A percentile compares a stretch with the other conserved stretches of the same genome.
Conservation (phyloP, 2,113 vertebrate species). For the Pimephales promelas region DNA sequence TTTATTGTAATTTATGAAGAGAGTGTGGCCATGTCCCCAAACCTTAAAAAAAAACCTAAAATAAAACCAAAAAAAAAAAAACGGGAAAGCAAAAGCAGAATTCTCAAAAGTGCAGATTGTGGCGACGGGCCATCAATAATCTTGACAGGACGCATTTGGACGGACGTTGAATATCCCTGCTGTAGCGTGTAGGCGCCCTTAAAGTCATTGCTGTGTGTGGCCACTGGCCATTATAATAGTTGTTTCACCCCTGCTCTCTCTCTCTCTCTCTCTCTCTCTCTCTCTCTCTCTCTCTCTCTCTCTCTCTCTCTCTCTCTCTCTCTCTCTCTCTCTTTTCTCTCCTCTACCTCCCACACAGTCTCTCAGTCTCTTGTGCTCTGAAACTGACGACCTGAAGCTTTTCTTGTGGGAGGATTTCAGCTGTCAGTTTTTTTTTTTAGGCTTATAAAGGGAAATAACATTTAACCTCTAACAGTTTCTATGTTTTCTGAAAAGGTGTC, state of each 20-base stretch:
- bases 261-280: background rate
- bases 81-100: background rate
- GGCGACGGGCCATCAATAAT: slow-evolving; percentile 2
- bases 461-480: slow-evolving; percentile 2
- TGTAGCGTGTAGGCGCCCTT: slow-evolving; percentile 21
- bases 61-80: too few species aligned
- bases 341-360: slow-evolving; percentile 26
- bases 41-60: background rate
- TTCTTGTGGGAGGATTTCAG: slow-evolving; percentile 25
- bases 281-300: slow-evolving; percentile 25
- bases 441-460: slow-evolving; percentile 22
- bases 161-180: slow-evolving; percentile 7
- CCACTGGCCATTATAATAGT: slow-evolving; percentile 29
- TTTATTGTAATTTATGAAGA: background rate
- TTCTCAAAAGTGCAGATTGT: slow-evolving; percentile 8
- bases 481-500: background rate
- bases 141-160: slow-evolving; percentile 9
- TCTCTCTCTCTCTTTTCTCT: background rate
- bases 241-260: background rate
- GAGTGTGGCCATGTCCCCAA: background rate
- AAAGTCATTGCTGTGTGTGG: slow-evolving; percentile 12
- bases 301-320: background rate
- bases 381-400: slow-evolving; percentile 14
- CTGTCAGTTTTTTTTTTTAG: slow-evolving; percentile 19
- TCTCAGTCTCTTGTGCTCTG: slow-evolving; percentile 21